These are phyloP conservation scores for Chymomyza caudatula DNA, from an alignment of 2,888 invertebrate genomes.

Conservation along the genomic window DNA sequence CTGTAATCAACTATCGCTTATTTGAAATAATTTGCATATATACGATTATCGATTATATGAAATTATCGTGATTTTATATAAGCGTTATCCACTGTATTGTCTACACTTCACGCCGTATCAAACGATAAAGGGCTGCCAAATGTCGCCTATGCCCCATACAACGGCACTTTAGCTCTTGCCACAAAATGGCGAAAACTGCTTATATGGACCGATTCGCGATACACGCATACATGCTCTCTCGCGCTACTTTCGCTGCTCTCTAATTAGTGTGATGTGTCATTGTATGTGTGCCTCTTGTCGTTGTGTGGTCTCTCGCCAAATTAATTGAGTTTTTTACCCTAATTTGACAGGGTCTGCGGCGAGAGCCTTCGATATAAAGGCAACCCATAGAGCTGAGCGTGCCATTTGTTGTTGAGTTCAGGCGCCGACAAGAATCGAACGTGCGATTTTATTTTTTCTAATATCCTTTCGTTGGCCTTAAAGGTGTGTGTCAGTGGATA, in stretches of 20 bases:
- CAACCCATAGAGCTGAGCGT: constrained; percentile 55
- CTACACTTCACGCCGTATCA: too few relatives aligned
- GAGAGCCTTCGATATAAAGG: constrained; percentile 73
- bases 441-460: constrained; percentile 53
- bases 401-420: constrained; percentile 77
- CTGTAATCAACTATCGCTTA: too few relatives aligned
- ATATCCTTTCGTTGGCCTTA: constrained; percentile 61
- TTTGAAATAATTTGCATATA: too few relatives aligned
- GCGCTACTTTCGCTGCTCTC: constrained; percentile 24
- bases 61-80: too few relatives aligned
- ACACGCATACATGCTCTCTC: constrained; percentile 12
- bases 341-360: constrained; percentile 32
- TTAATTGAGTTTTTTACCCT: constrained; percentile 45
- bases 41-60: too few relatives aligned
- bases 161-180: constrained; percentile 8
- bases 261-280: constrained; percentile 1
- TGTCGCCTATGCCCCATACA: constrained; percentile 23
- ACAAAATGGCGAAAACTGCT: constrained; percentile 56
- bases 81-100: too few relatives aligned
- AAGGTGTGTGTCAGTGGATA: constrained; percentile 53
- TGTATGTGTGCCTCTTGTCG: constrained; percentile 12
- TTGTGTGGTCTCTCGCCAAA: constrained; percentile 16
- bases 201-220: constrained; percentile 72
- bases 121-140: constrained; percentile 20
- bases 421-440: constrained; percentile 75